Percentiles rank a stretch among this genome's conserved stretches.
Conservation (phyloP, 2,888 invertebrate species). For the Acleris emargana region DNA sequence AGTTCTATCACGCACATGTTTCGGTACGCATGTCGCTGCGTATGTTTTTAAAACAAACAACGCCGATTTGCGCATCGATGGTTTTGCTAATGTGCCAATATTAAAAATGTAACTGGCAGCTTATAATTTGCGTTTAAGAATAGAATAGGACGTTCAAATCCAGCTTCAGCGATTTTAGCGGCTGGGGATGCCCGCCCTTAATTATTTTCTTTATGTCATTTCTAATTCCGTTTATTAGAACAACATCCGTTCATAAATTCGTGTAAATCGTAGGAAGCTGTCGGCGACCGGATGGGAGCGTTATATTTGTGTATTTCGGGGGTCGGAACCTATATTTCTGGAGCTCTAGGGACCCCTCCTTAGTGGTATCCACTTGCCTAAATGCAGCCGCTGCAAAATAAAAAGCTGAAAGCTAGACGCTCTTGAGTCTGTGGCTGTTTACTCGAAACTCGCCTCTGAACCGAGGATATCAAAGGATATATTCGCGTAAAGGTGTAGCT, state of each 20-base stretch:
- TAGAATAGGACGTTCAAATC: not conserved
- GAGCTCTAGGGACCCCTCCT: conserved; percentile 15
- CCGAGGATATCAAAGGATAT: not conserved
- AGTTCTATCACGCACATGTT: no score
- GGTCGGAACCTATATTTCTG: conserved; percentile 15
- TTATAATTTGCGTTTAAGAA: not conserved
- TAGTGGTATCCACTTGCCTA: conserved; percentile 35
- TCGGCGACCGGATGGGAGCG: conserved; percentile 27
- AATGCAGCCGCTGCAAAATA: conserved; percentile 41
- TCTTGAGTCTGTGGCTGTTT: conserved; percentile 48
- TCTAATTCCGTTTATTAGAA: conserved; percentile 33
- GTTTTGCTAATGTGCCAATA: not conserved
- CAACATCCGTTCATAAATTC: conserved; percentile 35
- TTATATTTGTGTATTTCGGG: conserved; percentile 26
- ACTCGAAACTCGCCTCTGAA: conserved; percentile 16
- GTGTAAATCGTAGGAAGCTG: conserved; percentile 27
- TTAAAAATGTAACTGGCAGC: not conserved
- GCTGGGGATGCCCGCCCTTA: not conserved
- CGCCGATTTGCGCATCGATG: no score
- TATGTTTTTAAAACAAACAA: no score
- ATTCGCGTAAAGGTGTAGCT: conserved; percentile 39
- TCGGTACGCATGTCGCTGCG: no score
- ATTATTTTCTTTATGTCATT: conserved; percentile 23
- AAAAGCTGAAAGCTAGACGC: conserved; percentile 58
- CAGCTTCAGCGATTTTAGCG: not conserved